Percentiles rank a stretch among this genome's conserved stretches.
Evolutionary conservation across 2,113 vertebrate genomes (phyloP).

Genomic region (Holacanthus passer): DNA sequence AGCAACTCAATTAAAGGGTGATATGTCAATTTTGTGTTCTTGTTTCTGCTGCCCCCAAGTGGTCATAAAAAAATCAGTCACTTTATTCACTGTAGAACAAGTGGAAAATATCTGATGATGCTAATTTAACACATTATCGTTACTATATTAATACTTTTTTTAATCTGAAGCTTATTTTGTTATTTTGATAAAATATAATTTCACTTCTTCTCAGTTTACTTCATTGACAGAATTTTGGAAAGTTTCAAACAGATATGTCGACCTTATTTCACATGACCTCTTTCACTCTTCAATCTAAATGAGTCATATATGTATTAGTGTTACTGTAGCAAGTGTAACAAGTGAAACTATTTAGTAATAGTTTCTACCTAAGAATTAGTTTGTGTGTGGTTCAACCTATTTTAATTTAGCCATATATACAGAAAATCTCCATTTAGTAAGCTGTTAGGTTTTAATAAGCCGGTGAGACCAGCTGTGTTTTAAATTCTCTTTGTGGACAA

Average conservation of each 20-base stretch:
- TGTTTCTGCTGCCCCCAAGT: too few relatives aligned
- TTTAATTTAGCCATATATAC: background rate
- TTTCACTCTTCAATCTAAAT: background rate
- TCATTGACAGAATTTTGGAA: background rate
- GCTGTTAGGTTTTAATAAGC: background rate
- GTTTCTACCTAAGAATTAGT: background rate
- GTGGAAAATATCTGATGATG: too few relatives aligned
- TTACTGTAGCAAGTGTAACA: background rate
- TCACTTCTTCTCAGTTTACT: background rate
- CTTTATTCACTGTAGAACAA: too few relatives aligned
- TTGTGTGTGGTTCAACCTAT: background rate
- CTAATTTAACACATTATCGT: too few relatives aligned
- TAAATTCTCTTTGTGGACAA: slow-evolving; percentile 1
- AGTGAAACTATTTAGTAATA: background rate
- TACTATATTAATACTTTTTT: too few relatives aligned
- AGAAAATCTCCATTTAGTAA: background rate
- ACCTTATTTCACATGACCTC: background rate
- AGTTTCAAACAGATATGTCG: background rate
- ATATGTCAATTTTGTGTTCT: too few relatives aligned
- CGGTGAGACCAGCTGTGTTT: background rate
- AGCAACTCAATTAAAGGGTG: too few relatives aligned
- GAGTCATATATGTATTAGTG: background rate
- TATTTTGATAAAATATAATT: background rate
- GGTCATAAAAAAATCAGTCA: too few relatives aligned
- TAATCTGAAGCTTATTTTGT: background rate